Percentiles rank a stretch among this genome's conserved stretches.
Evolutionary conservation across 2,113 vertebrate genomes (phyloP).

Genomic region (Camelus dromedarius): DNA sequence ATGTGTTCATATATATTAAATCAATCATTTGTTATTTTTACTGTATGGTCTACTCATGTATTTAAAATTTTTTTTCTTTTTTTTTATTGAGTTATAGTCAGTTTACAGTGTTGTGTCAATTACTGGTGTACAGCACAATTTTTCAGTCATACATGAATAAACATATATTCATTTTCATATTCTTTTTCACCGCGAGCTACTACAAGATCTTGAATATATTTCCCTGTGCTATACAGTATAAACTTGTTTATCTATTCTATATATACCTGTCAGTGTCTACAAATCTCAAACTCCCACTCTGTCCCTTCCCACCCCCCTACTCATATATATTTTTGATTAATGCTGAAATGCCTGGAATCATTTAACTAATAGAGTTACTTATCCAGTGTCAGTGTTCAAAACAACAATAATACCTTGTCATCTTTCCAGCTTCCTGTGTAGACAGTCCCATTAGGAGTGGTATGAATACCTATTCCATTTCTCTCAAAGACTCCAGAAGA

Average conservation of each 20-base stretch:
- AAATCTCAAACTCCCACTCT: no score
- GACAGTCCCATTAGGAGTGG: conserved; percentile 82
- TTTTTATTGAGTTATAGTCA: no score
- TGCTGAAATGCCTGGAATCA: neutral
- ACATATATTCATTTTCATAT: no score
- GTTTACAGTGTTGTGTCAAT: no score
- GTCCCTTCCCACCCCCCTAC: no score
- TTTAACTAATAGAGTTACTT: neutral
- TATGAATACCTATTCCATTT: conserved; percentile 88
- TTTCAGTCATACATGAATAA: no score
- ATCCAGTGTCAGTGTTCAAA: conserved; percentile 14
- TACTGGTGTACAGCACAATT: no score
- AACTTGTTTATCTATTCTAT: no score
- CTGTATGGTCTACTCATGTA: neutral
- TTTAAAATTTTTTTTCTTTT: neutral
- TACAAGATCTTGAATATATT: no score
- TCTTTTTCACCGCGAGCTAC: no score
- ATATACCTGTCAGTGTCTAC: no score
- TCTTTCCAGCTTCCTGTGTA: conserved; percentile 90
- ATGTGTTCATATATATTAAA: neutral
- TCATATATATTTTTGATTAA: conserved; percentile 1
- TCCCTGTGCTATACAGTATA: no score
- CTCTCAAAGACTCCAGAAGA: conserved; percentile 86
- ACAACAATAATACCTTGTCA: conserved; percentile 87
- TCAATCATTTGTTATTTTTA: conserved; percentile 15